Base-by-base conservation (phyloP, 2,888 invertebrate genomes). In the Meiosimyza decipiens region DNA sequence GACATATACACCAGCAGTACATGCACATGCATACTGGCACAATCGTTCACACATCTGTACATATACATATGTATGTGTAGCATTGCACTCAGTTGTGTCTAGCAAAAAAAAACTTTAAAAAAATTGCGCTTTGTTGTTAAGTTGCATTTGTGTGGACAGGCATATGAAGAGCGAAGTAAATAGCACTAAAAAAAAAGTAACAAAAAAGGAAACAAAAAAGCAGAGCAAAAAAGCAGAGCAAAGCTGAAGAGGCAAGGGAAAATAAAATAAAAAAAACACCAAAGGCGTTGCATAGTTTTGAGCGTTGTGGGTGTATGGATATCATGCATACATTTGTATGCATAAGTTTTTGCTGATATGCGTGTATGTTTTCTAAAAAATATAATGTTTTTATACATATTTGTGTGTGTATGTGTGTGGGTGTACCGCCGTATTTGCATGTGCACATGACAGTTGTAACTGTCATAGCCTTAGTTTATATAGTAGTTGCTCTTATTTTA, bases 271-370 rank as follows among this genome's bases (percentile, higher is more conserved):
- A 40, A 40, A 40, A 40, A 40, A 40, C 40, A 40, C 40, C 9
- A 40, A 40, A 40, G 40, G 40, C 40, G 40, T 40, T 40, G 40
- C 40, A 40, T 40, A 40, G 9, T 40, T 40, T 40, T 40, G 40
- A 40, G 40, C 40, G 40, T 40, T 40, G 40, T 2, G 40, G 40
- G 40, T 40, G 40, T 40, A 40, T 40, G 9, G 9, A 40, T 40
- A 40, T 40, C 40, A 40, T 40, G 2, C 9, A 76, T 59, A 59
- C 40, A 51, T 69, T 62, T 71, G 1, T 7, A 18, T 54, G 69
- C 60, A 59, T 13, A 57, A 63, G 71, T 70, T 60, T 49, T 33
- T 73, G 51, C 40, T 40, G 40, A 6, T 71, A 50, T 66, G 40
- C 64, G 49, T 63, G 49, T 59, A 11, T 54, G 71, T 75, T n/a